These are phyloP conservation scores for Erpobdella octoculata DNA, from an alignment of 2,888 invertebrate genomes.

Conservation along the genomic window DNA sequence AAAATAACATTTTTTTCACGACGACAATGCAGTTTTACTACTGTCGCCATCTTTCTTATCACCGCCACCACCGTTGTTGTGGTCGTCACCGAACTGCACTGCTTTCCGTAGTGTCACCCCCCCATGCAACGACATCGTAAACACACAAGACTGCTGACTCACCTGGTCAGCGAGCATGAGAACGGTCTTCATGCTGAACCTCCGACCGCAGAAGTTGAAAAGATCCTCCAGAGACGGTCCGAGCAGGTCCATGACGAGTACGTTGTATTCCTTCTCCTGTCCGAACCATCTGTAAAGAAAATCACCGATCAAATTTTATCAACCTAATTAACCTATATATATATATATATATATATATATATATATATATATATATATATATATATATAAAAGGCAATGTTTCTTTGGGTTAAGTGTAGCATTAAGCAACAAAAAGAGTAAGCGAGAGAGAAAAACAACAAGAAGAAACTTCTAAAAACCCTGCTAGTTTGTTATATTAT, in stretches of 20 bases:
- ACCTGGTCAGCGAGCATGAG: constrained; percentile 86
- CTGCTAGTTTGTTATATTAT: no score
- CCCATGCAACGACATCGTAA: neutral
- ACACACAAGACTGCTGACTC: neutral
- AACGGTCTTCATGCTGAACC: constrained; percentile 98
- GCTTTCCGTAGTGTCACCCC: neutral
- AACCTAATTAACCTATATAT: no score
- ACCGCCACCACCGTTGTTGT: neutral
- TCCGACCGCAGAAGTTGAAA: constrained; percentile 96
- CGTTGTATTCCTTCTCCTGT: constrained; percentile 89
- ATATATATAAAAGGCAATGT: no score
- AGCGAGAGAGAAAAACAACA: no score
- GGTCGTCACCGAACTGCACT: neutral
- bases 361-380: no score
- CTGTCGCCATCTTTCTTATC: neutral
- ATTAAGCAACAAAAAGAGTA: no score
- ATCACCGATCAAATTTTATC: no score
- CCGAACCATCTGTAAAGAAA: constrained; percentile 50
- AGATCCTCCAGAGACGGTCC: constrained; percentile 96
- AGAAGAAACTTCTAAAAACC: no score
- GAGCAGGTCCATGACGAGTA: constrained; percentile 96
- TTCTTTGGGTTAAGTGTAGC: no score
- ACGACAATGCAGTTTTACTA: no score
- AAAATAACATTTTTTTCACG: neutral
- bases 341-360: no score